Evolutionary conservation across 2,113 vertebrate genomes (phyloP), one percentile per base, ranked within the genome.

Genomic region (Ochotona curzoniae): DNA sequence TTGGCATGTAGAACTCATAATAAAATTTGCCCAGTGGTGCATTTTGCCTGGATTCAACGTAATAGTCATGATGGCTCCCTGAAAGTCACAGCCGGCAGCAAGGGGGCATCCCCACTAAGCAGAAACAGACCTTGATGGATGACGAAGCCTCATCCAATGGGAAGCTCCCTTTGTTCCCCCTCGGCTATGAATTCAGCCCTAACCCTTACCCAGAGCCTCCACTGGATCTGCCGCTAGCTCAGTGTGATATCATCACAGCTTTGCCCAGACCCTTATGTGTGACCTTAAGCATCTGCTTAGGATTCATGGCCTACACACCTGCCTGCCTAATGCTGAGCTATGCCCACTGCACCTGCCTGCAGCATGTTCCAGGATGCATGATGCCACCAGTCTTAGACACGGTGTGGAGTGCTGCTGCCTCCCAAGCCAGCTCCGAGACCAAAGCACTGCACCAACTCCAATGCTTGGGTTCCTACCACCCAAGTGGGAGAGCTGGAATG

Each of bases 41-140:
- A 73, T 87, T 80, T 74, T 94, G 83, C 76, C 60, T 38, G 67
- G 83, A 91, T 95, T 93, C 87, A 95, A 84, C 61, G 93, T 73
- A 76, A 81, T n/a, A 60, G 44, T 87, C 83, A 49, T 13, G n/a
- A 91, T 70, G 51, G 38, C n/a, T 64, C 79, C 81, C 69, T 17
- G 91, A 73, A 94, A 85, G 44, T 69, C 35, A 8, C 38, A 44
- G 38, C 87, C 80, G 70, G 89, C 80, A 74, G 61, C 66, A 18
- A 91, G 23, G 23, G 17, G 35, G 69, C 80, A 78, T 54, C 18
- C 73, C 73, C 80, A 70, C 70, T 61, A 71, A 91, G 57, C 47
- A 94, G 87, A 87, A 88, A 70, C 26, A 82, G 70, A n/a, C 23
- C 84, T 75, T 70, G 20, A 78, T 83, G 51, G 76, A 91, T 81